Evolutionary conservation across 2,797 vertebrate genomes (phyloP).

Genomic region (Sebastes elongatus): DNA sequence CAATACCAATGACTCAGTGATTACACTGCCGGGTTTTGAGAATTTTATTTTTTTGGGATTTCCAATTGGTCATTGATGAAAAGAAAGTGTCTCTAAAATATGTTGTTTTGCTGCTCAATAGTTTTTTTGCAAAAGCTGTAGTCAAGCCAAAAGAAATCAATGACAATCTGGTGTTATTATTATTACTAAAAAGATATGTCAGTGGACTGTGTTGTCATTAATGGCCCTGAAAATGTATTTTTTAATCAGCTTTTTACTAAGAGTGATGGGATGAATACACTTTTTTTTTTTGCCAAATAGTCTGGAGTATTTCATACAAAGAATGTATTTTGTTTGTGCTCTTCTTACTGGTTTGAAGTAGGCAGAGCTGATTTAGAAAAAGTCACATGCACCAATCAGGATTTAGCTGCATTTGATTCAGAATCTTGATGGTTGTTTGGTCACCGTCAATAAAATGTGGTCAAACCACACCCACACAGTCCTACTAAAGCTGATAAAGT

Average conservation of each 20-base stretch:
- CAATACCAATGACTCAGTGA: slow-evolving; percentile 25
- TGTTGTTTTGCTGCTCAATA: not conserved
- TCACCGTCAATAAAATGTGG: not conserved
- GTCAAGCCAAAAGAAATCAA: not conserved
- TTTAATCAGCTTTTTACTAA: not conserved
- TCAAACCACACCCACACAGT: not conserved
- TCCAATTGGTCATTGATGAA: slow-evolving; percentile 1
- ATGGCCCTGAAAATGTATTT: not conserved
- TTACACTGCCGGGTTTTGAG: not conserved
- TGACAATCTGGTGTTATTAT: not conserved
- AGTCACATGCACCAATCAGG: not conserved
- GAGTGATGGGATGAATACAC: not conserved
- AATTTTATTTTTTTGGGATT: not conserved
- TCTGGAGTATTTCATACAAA: not conserved
- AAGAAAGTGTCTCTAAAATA: not conserved
- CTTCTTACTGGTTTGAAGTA: not conserved
- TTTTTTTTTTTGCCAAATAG: not conserved
- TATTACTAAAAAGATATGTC: not conserved
- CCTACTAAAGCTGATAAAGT: not conserved
- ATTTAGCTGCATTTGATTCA: not conserved
- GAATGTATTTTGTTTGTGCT: not conserved
- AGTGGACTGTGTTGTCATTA: not conserved
- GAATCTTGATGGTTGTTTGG: not conserved
- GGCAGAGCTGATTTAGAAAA: not conserved
- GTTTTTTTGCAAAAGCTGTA: not conserved